These are phyloP conservation scores for Clavelina lepadiformis DNA, from an alignment of 23 tunicate species.

Conservation along the genomic window DNA sequence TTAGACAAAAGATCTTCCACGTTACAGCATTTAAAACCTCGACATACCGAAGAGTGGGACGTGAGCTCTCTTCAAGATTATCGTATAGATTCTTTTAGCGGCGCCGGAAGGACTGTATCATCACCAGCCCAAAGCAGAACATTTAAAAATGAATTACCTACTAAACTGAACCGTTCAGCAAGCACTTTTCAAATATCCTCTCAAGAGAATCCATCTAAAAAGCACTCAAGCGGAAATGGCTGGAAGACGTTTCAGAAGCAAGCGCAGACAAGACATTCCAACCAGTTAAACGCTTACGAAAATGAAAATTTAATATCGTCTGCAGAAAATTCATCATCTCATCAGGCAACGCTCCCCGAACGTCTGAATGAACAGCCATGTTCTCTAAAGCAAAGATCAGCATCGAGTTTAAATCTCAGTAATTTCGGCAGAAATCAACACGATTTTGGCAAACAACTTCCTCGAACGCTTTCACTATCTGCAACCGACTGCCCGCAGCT, in stretches of 20 bases:
- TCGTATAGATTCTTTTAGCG: neutral
- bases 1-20: constrained; percentile 8
- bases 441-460: neutral
- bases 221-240: neutral
- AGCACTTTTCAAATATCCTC: neutral
- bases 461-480: neutral
- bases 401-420: neutral
- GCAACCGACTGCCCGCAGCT: neutral
- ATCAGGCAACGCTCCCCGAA: neutral
- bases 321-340: too few species aligned
- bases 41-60: constrained; percentile 36
- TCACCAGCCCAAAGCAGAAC: too few species aligned
- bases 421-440: neutral
- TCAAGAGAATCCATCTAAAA: neutral
- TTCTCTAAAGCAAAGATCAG: neutral
- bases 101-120: neutral
- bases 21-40: constrained; percentile 7
- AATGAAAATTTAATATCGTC: too few species aligned
- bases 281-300: neutral
- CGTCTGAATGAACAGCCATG: neutral
- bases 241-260: neutral
- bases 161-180: too few species aligned
- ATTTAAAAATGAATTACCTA: too few species aligned
- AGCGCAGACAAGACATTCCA: neutral
- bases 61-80: constrained; percentile 1